Base-by-base conservation (phyloP, 2,113 vertebrate genomes). In the Penelope pileata region DNA sequence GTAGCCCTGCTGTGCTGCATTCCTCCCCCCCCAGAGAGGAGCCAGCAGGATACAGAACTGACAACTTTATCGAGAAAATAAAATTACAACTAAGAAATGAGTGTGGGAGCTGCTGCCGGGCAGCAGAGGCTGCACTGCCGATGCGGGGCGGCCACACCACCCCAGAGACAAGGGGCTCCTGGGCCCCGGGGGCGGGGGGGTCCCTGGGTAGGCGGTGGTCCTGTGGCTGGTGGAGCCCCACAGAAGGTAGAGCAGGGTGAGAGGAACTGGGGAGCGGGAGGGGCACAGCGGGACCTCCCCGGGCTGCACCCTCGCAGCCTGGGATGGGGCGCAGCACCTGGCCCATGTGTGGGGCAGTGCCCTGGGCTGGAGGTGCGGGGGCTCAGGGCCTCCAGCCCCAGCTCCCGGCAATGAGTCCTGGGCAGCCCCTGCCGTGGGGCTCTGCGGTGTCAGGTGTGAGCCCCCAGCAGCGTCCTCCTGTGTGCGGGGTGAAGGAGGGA, bases 11-110 rank as follows among this genome's bases (percentile, higher is more conserved):
- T 0, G 4, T 1, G 2, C 36, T 5, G 1, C 16, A n/a, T 59
- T 69, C 1, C 1, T 45, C 50, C 68, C 83, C 26, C 16, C 21
- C 38, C 66, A 58, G 58, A 58, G 63, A 93, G 2, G 2, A 54
- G 38, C n/a, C 53, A 29, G 53, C 36, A 85, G 64, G 90, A 91
- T 88, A 86, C 2, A 91, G 67, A 93, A 93, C 58, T 36, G 34
- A 76, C 67, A 62, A 66, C 70, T 97, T 97, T 94, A 96, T 95
- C 69, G 53, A 91, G 84, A 88, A 94, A 95, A 95, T 95, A 96
- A 96, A 96, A 94, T 95, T 93, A 94, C 93, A 92, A 51, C 78
- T 62, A 38, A 89, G 88, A 60, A 34, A 23, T 3, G 63, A 70
- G 48, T 9, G 59, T 60, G 88, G 69, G 56, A 70, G 10, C 43